Percentiles rank a stretch among this genome's conserved stretches.
These are phyloP conservation scores for Fregetta grallaria DNA, from an alignment of 2,113 vertebrate genomes.

Conservation along the genomic window DNA sequence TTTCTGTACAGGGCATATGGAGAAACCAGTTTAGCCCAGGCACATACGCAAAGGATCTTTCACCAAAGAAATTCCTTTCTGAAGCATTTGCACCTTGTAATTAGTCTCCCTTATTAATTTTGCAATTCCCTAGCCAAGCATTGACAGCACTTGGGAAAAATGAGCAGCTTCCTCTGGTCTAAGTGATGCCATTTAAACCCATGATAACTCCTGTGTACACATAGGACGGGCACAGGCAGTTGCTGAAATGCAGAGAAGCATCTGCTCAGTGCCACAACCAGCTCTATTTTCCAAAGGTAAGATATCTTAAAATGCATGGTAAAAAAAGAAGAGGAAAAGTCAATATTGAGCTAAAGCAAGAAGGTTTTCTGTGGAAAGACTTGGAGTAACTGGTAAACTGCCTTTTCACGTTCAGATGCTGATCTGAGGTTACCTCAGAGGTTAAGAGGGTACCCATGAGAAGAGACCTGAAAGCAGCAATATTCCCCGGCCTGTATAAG, in stretches of 20 bases:
- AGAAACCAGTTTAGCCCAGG: background rate
- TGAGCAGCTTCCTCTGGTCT: background rate
- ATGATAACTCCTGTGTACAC: rapidly evolving
- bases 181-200: background rate
- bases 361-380: background rate
- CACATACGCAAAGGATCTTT: background rate
- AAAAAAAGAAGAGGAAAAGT: background rate
- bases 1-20: background rate
- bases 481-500: background rate
- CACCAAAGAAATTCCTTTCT: background rate
- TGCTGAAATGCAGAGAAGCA: background rate
- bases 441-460: background rate
- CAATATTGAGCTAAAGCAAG: background rate
- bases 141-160: background rate
- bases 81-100: background rate
- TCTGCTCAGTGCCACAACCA: background rate
- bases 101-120: background rate
- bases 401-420: background rate
- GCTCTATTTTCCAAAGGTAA: background rate
- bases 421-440: background rate
- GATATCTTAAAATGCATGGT: background rate
- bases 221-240: background rate
- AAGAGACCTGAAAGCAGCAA: background rate
- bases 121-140: background rate
- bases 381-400: background rate